Evolutionary conservation across 2,888 invertebrate genomes (phyloP).

Genomic region (Ceramica pisi): DNA sequence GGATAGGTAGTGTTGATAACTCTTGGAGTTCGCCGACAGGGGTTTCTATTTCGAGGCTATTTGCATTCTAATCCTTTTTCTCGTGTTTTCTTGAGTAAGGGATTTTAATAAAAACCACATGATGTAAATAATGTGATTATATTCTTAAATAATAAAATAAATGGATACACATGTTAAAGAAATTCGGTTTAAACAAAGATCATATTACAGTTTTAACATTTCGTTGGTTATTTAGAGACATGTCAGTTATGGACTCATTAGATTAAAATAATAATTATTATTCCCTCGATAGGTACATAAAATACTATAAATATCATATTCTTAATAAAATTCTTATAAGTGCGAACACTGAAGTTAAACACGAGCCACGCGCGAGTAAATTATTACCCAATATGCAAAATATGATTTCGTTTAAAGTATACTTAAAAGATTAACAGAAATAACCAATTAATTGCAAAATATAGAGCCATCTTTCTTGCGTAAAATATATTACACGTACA

Average conservation of each 20-base stretch:
- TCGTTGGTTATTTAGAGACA: conserved; percentile 69
- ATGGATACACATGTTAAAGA: conserved; percentile 81
- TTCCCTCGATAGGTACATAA: conserved; percentile 61
- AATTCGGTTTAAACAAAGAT: conserved; percentile 78
- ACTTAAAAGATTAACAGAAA: neutral
- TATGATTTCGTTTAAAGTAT: neutral
- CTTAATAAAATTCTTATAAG: conserved; percentile 64
- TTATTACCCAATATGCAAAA: neutral
- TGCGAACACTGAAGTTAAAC: conserved; percentile 67
- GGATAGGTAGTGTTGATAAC: too few species aligned
- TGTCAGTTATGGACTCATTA: conserved; percentile 50
- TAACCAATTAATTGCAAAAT: neutral
- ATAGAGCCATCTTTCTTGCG: neutral
- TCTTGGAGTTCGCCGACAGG: too few species aligned
- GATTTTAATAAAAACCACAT: conserved; percentile 66
- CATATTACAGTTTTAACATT: conserved; percentile 67
- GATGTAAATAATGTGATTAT: conserved; percentile 83
- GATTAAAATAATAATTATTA: conserved; percentile 59
- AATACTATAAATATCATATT: conserved; percentile 66
- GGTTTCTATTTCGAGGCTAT: neutral
- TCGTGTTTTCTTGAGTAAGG: neutral
- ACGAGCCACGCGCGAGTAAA: conserved; percentile 46
- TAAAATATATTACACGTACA: neutral
- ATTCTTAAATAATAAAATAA: conserved; percentile 81
- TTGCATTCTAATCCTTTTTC: neutral